These are phyloP conservation scores for Aphidius ervi DNA, from an alignment of 1,140 invertebrate genomes.

Conservation along the genomic window DNA sequence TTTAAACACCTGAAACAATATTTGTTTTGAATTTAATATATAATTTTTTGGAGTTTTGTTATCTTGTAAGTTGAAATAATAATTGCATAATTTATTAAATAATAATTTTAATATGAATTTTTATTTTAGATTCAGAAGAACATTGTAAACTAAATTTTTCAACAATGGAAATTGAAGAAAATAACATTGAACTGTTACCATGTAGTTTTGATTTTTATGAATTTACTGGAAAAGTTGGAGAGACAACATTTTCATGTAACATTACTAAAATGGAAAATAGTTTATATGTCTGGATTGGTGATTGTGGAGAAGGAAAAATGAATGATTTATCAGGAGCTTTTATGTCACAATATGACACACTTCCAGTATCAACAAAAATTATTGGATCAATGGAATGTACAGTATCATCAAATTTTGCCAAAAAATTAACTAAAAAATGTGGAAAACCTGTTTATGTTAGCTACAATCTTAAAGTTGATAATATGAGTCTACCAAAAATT, in stretches of 20 bases:
- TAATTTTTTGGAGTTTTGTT: too few relatives aligned
- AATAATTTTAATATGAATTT: background rate
- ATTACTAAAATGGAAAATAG: slow-evolving; percentile 46
- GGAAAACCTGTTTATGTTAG: slow-evolving; percentile 48
- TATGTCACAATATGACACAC: slow-evolving; percentile 33
- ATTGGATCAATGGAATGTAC: slow-evolving; percentile 39
- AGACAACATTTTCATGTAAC: slow-evolving; percentile 40
- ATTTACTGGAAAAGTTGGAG: slow-evolving; percentile 35
- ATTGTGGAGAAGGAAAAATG: slow-evolving; percentile 34
- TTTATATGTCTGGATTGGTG: slow-evolving; percentile 46
- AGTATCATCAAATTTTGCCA: slow-evolving; percentile 41
- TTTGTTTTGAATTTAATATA: too few relatives aligned
- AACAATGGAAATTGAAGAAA: slow-evolving; percentile 1
- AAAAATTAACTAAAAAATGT: slow-evolving; percentile 41
- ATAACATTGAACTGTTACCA: slow-evolving; percentile 25
- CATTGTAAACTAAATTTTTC: background rate
- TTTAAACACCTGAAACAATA: too few relatives aligned
- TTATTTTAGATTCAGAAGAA: background rate
- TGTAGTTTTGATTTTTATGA: slow-evolving; percentile 43
- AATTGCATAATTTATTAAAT: background rate
- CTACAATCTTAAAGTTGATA: slow-evolving; percentile 41
- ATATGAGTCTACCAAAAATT: slow-evolving; percentile 33
- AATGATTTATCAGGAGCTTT: slow-evolving; percentile 44
- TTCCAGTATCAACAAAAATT: slow-evolving; percentile 45
- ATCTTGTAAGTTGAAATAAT: too few relatives aligned